Conservation (phyloP, 2,888 invertebrate species). For the Ashinkailepas kermadecensis region DNA sequence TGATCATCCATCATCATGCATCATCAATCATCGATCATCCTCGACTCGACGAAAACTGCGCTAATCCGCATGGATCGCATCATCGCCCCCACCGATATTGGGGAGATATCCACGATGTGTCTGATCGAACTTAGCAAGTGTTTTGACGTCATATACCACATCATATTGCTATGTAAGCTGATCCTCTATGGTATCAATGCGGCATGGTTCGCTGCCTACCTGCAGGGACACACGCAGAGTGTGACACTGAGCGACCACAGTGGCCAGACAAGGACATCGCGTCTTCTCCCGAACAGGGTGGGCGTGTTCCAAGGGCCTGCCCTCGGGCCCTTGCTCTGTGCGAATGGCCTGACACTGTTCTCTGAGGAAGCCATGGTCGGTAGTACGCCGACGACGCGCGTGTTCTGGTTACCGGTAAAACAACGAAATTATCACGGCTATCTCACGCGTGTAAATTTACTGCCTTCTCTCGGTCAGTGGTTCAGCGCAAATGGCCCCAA, state of each 20-base stretch:
- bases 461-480: not conserved
- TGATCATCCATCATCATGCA: too few relatives aligned
- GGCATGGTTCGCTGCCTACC: not conserved
- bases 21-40: too few relatives aligned
- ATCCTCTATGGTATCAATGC: not conserved
- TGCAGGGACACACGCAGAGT: not conserved
- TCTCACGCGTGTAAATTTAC: not conserved
- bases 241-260: not conserved
- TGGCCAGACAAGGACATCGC: not conserved
- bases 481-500: not conserved
- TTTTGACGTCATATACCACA: too few relatives aligned
- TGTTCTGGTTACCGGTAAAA: not conserved
- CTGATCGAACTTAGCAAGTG: too few relatives aligned
- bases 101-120: too few relatives aligned
- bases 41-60: too few relatives aligned
- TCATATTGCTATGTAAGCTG: not conserved
- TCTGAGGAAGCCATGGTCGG: not conserved
- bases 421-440: not conserved
- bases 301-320: not conserved
- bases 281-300: not conserved
- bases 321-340: not conserved
- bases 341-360: not conserved
- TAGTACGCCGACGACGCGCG: not conserved
- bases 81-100: too few relatives aligned
- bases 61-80: too few relatives aligned